Conservation (phyloP, 2,888 invertebrate genomes). For the Petrolisthes cinctipes region DNA sequence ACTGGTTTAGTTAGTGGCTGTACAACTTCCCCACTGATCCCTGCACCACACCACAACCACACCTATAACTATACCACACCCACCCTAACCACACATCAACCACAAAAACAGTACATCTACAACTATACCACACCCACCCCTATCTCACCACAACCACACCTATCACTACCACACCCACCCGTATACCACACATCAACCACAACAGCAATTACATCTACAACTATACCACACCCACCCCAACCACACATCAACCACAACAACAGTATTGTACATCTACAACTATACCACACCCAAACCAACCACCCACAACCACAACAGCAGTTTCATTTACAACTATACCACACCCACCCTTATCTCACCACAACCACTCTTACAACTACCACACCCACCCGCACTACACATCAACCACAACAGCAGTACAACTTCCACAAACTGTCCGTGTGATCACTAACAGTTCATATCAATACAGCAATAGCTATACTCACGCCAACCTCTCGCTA, state of each 20-base stretch:
- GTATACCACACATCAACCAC: not conserved
- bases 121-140: not conserved
- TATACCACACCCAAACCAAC: not conserved
- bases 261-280: not conserved
- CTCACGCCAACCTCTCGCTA: too few relatives aligned
- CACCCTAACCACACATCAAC: not conserved
- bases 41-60: not conserved
- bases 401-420: too few relatives aligned
- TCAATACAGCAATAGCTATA: too few relatives aligned
- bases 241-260: not conserved
- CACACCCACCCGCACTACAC: not conserved
- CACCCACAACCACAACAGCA: not conserved
- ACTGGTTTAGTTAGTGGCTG: too few relatives aligned
- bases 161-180: not conserved
- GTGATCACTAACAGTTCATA: too few relatives aligned
- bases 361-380: conserved; percentile 3
- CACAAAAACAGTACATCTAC: not conserved
- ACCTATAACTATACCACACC: not conserved
- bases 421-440: too few relatives aligned
- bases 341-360: conserved; percentile 14
- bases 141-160: not conserved
- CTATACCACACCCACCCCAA: not conserved
- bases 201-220: not conserved
- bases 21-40: too few relatives aligned
- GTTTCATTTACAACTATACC: not conserved